Evolutionary conservation across 1,140 invertebrate genomes (phyloP).

Genomic region (Drosophila lacertosa): DNA sequence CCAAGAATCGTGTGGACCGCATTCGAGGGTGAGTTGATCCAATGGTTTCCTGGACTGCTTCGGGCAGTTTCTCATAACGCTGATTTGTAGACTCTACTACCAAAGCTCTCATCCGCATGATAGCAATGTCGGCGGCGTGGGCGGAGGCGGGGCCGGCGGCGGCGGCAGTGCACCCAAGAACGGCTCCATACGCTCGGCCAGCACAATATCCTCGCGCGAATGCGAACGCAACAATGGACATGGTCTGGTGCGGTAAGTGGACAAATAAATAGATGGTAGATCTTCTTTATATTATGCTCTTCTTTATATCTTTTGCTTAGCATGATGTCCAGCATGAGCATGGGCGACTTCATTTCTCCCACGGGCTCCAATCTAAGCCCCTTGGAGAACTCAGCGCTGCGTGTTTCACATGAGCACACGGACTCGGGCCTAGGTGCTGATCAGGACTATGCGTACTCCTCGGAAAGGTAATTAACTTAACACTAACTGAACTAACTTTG

Average conservation of each 20-base stretch:
- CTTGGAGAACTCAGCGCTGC: conserved; percentile 84
- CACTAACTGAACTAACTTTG: not conserved
- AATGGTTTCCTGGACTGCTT: not conserved
- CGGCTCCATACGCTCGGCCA: conserved; percentile 82
- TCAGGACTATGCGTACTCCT: conserved; percentile 88
- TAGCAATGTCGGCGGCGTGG: conserved; percentile 52
- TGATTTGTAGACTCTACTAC: conserved; percentile 76
- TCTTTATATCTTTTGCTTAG: conserved; percentile 27
- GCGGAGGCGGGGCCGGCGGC: conserved; percentile 41
- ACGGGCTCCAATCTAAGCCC: conserved; percentile 82
- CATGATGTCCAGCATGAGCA: conserved; percentile 84
- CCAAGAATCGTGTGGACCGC: conserved; percentile 79
- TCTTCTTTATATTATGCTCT: not conserved
- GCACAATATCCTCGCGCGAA: conserved; percentile 80
- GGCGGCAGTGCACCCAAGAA: conserved; percentile 68
- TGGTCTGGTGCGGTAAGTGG: conserved; percentile 72
- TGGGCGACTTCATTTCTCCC: conserved; percentile 83
- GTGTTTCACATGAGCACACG: conserved; percentile 88
- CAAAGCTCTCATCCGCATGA: conserved; percentile 82
- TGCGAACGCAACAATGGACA: conserved; percentile 76
- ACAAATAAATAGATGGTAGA: not conserved
- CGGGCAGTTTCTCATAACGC: conserved; percentile 33
- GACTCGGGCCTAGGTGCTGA: conserved; percentile 89
- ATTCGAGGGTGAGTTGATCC: conserved; percentile 71
- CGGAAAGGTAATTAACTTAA: conserved; percentile 84